Conservation (phyloP, 53 echinoderm and acorn worm genomes). For the Echinarachnius parma region DNA sequence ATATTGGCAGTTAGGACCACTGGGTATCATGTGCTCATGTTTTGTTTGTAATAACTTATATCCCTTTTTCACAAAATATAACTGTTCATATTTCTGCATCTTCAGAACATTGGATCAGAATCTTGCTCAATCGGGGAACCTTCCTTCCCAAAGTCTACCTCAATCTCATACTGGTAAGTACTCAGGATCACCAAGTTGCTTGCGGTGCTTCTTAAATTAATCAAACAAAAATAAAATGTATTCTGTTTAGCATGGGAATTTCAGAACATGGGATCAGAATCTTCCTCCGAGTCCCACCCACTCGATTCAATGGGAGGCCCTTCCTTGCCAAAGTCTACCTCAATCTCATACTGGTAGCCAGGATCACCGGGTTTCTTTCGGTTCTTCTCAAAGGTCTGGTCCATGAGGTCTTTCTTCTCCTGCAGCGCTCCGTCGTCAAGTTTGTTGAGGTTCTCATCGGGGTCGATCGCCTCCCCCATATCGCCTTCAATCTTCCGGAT, state of each 20-base stretch:
- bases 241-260: no score
- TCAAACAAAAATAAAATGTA: no score
- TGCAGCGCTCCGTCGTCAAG: constrained; percentile 66
- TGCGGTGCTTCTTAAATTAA: no score
- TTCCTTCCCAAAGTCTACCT: no score
- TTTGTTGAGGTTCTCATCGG: constrained; percentile 84
- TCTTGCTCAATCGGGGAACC: constrained; percentile 67
- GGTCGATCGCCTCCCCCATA: constrained; percentile 52
- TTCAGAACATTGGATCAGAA: constrained; percentile 58
- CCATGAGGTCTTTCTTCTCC: constrained; percentile 83
- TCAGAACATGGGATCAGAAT: constrained; percentile 63
- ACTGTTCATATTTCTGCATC: no score
- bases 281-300: constrained; percentile 92
- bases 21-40: no score
- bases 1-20: no score
- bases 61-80: no score
- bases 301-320: constrained; percentile 69
- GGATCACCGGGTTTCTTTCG: constrained; percentile 78
- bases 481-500: constrained; percentile 68
- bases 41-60: no score
- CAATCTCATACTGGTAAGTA: no score
- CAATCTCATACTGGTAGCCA: constrained; percentile 81
- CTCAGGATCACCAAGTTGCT: no score
- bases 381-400: constrained; percentile 83
- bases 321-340: constrained; percentile 81